Conservation (phyloP, 2,888 invertebrate genomes). For the Lycocerus yunnanus region DNA sequence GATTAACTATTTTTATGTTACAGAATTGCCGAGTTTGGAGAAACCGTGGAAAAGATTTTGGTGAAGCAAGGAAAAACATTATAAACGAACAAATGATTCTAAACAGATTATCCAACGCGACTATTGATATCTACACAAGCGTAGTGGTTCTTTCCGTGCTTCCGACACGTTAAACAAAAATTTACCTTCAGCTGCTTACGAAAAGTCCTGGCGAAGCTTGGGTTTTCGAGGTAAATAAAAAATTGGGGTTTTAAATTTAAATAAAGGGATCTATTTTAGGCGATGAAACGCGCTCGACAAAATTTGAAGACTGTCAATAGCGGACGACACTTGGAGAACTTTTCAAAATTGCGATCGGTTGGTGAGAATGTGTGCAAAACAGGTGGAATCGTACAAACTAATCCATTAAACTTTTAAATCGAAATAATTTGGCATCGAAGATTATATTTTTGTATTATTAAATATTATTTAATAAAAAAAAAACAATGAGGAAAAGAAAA, state of each 20-base stretch:
- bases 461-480: background rate
- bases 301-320: slow-evolving; percentile 67
- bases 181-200: slow-evolving; percentile 72
- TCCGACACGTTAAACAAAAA: slow-evolving; percentile 69
- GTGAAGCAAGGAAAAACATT: slow-evolving; percentile 84
- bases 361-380: slow-evolving; percentile 70
- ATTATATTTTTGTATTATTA: background rate
- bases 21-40: slow-evolving; percentile 75
- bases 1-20: slow-evolving; percentile 40
- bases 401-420: slow-evolving; percentile 66
- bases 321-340: slow-evolving; percentile 63
- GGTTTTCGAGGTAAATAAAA: slow-evolving; percentile 73
- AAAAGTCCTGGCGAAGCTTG: slow-evolving; percentile 77
- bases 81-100: slow-evolving; percentile 90
- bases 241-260: background rate
- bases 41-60: slow-evolving; percentile 78
- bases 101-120: slow-evolving; percentile 84
- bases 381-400: slow-evolving; percentile 67
- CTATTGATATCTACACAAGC: slow-evolving; percentile 89
- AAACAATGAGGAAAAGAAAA: no score
- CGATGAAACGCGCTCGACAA: slow-evolving; percentile 65
- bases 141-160: slow-evolving; percentile 84
- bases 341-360: slow-evolving; percentile 66
- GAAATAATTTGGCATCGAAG: background rate
- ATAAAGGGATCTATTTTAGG: slow-evolving; percentile 59